Evolutionary conservation across 2,888 invertebrate species (phyloP).

Genomic region (Mimumesa dahlbomi): DNA sequence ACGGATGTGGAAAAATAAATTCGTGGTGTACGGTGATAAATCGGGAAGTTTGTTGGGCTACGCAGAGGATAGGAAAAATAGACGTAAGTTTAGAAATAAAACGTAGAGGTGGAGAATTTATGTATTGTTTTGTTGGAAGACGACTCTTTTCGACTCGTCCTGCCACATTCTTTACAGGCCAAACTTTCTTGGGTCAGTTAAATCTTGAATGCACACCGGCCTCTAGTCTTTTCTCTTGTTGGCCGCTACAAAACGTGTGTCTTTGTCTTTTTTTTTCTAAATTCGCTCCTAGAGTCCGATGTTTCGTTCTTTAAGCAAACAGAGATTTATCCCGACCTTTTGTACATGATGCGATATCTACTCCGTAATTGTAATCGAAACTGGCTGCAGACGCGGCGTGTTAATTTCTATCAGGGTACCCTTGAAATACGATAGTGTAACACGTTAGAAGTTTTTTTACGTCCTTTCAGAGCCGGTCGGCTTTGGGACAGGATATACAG

Average conservation of each 20-base stretch:
- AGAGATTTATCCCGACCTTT: no score
- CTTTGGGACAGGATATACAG: background rate
- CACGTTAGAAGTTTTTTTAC: background rate
- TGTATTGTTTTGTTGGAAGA: background rate
- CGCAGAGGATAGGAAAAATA: background rate
- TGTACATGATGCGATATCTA: no score
- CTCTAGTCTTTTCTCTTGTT: background rate
- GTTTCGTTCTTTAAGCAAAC: no score
- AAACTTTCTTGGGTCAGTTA: slow-evolving; percentile 16
- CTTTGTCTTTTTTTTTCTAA: no score
- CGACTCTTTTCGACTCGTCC: slow-evolving; percentile 2
- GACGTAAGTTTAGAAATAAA: background rate
- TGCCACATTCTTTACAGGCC: slow-evolving; percentile 35
- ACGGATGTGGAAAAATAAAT: background rate
- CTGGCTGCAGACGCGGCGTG: background rate
- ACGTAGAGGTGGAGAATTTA: background rate
- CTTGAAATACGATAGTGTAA: slow-evolving; percentile 37
- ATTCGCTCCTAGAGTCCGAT: no score
- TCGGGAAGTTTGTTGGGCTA: background rate
- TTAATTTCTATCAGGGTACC: slow-evolving; percentile 38
- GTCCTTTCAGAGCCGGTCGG: slow-evolving; percentile 15
- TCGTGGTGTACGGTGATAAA: background rate
- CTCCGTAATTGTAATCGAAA: slow-evolving; percentile 41
- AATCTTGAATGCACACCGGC: background rate
- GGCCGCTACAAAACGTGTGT: no score